phyloP scores from a whole-genome alignment of 1,140 invertebrate genomes.

The Tetranychus cinnabarinus region DNA sequence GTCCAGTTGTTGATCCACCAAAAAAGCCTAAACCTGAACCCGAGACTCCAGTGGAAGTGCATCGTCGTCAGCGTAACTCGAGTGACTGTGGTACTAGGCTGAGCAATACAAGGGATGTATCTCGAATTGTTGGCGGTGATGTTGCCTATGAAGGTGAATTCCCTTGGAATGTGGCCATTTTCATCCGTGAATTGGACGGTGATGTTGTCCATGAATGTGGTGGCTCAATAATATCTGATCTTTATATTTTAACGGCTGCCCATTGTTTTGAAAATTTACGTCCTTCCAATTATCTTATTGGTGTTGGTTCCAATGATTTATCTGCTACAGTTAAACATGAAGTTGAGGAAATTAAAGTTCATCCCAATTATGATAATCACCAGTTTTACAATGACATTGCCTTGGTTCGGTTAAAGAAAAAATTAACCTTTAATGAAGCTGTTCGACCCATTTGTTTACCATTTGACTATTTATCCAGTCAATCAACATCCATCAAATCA shows the following conservation, averaged over 20 bases:
- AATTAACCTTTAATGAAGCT: not conserved
- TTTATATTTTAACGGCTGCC: constrained; percentile 26
- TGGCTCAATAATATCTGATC: constrained; percentile 60
- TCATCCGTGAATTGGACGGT: not conserved
- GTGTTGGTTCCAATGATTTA: not conserved
- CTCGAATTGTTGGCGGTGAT: constrained; percentile 44
- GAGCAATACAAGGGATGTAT: not conserved
- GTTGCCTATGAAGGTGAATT: constrained; percentile 45
- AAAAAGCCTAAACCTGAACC: not conserved
- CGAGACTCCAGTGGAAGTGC: not conserved
- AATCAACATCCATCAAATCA: not conserved
- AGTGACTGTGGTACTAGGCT: not conserved
- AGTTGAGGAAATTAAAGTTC: not conserved
- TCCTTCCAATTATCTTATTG: not conserved
- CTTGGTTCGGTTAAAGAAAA: not conserved
- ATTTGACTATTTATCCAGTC: not conserved
- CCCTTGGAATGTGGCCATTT: constrained; percentile 36
- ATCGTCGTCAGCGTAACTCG: not conserved
- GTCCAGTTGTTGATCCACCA: not conserved
- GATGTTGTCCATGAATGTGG: constrained; percentile 32
- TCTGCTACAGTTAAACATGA: not conserved
- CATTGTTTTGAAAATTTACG: constrained; percentile 13
- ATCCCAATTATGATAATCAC: not conserved
- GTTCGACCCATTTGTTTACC: constrained; percentile 2
- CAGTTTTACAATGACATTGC: constrained; percentile 6